Base-by-base conservation (phyloP, 2,113 vertebrate species). In the Parotia lawesii region DNA sequence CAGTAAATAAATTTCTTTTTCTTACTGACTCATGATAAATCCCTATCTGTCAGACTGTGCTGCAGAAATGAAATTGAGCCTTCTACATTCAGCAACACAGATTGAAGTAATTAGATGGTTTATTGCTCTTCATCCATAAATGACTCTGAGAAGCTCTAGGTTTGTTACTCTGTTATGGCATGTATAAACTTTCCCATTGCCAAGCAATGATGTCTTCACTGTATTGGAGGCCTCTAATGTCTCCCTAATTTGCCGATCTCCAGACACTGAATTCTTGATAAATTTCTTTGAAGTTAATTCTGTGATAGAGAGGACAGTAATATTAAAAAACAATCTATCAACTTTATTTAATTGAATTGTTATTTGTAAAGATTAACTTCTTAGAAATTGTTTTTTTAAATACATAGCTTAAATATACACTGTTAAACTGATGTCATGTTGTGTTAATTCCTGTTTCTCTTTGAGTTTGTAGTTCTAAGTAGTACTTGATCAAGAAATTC, bases 1-100 rank as follows among this genome's bases (percentile, higher is more conserved):
- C 88, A 93, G 85, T 97, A 97, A 97, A 96, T 96, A 97, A 97
- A 97, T 97, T 77, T 97, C 82, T 95, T 90, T 95, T 93, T 90
- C 93, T 93, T 94, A 72, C 51, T 97, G 94, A 97, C 80, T 94
- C 79, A 82, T 92, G 88, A 19, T 91, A 89, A 80, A 45, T 87
- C 81, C 69, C 54, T 94, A 21, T 92, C 76, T 96, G 66, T 96
- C 93, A 98, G 61, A 94, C 65, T 90, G 42, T 80, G 56, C 67
- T 86, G 21, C 78, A 84, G 70, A 92, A 88, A 94, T 89, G 40
- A 92, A 45, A 76, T 78, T 35, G 47, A 89, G 35, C 28, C 81
- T 75, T 53, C 47, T 82, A 58, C 2, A 5, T 90, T 93, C 65
- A 94, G 66, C 91, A 94, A 35, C 24, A 70, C 4, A 95, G 80